phyloP scores from a whole-genome alignment of 2,113 vertebrate genomes.

The Neolamprologus modestus region DNA sequence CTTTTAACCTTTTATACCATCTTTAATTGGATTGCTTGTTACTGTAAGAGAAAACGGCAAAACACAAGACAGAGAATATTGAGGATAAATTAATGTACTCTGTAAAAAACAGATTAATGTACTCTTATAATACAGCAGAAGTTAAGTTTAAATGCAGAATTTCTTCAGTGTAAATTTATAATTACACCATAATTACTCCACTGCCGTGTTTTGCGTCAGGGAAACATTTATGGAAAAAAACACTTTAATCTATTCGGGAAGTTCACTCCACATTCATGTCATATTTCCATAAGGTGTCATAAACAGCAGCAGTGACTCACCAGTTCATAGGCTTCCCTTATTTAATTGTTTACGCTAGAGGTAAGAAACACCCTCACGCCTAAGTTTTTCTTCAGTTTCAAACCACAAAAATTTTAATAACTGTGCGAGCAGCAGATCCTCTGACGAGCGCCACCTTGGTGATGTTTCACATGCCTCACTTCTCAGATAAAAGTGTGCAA shows the following conservation, averaged over 20 bases:
- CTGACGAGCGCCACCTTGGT: background rate
- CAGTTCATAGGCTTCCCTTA: background rate
- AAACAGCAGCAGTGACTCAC: background rate
- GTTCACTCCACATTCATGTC: background rate
- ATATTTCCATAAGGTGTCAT: background rate
- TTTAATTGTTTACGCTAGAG: background rate
- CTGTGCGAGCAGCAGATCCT: background rate
- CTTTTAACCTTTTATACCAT: background rate
- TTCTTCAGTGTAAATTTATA: background rate
- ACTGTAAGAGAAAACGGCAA: background rate
- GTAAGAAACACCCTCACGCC: background rate
- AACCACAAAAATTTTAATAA: background rate
- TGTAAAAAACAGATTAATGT: background rate
- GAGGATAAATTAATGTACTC: background rate
- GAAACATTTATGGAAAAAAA: background rate
- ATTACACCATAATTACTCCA: background rate
- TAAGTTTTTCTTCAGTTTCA: background rate
- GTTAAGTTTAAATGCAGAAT: background rate
- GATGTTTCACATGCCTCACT: background rate
- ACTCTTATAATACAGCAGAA: background rate
- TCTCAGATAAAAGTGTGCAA: background rate
- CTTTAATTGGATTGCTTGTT: background rate
- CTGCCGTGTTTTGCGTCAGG: fast-evolving
- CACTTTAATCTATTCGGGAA: background rate
- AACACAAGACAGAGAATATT: background rate